Evolutionary conservation across 2,888 invertebrate genomes (phyloP), one percentile per base, ranked within the genome.

Genomic region (Priocnemis perturbator): DNA sequence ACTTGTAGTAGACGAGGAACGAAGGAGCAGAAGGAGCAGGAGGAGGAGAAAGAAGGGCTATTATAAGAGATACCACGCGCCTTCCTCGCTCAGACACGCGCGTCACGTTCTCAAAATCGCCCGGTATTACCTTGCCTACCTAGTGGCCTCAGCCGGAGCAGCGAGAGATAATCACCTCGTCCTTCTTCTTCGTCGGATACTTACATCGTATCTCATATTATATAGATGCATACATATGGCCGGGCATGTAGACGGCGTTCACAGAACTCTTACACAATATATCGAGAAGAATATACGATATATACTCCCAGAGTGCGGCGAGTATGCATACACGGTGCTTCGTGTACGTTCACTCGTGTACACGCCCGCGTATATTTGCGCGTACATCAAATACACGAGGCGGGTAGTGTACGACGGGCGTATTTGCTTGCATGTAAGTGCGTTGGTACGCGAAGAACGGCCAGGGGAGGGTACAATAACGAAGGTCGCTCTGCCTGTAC

Each of bases 51-150:
- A 48, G 59, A 61, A 70, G 66, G 68, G 57, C 64, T 65, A 74
- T 77, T 76, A 72, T 73, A 74, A 77, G 79, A 76, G 77, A 70
- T 69, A 80, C 81, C 84, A 83, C 83, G 84, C 83, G 82, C 82
- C 82, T 81, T 77, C 71, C 69, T 64, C 83, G 82, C 73, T 85
- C 84, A 82, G 82, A 85, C 83, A 84, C 83, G 83, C 85, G 83
- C 81, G 82, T 86, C 85, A 85, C 85, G 84, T 85, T 79, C 79
- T 83, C 77, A 80, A 85, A 84, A 85, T 85, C 81, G 78, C 74
- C 64, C 77, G 70, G 78, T 78, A 83, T 83, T 83, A 81, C 78
- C 78, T 68, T 60, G 48, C 71, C 68, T 65, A 71, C 74, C 70
- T 66, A 70, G 71, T 75, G 72, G 71, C 68, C 70, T 67, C 64